These are phyloP conservation scores for Campaea margaritaria DNA, from an alignment of 2,888 invertebrate species.

Conservation along the genomic window DNA sequence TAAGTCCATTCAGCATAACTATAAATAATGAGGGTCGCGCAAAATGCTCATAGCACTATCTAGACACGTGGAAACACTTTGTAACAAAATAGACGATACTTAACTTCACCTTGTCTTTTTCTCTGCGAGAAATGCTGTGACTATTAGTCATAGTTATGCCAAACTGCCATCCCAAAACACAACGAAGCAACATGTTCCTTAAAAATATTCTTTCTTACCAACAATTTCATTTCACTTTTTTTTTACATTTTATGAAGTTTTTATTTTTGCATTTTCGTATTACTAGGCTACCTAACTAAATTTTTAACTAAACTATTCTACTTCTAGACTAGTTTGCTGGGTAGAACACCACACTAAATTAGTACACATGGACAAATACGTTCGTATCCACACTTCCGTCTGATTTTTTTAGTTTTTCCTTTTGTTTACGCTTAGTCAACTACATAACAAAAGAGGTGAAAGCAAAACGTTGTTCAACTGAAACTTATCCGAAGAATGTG, in stretches of 20 bases:
- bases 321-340: slow-evolving; percentile 85
- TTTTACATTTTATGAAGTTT: slow-evolving; percentile 85
- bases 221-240: slow-evolving; percentile 85
- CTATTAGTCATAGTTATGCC: slow-evolving; percentile 84
- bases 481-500: slow-evolving; percentile 80
- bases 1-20: slow-evolving; percentile 85
- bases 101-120: slow-evolving; percentile 76
- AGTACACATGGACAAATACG: slow-evolving; percentile 84
- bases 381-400: slow-evolving; percentile 78
- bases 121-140: slow-evolving; percentile 80
- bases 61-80: slow-evolving; percentile 85
- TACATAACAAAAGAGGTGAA: slow-evolving; percentile 85
- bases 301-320: slow-evolving; percentile 85
- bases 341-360: slow-evolving; percentile 84
- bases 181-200: slow-evolving; percentile 86
- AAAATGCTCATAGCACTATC: slow-evolving; percentile 85
- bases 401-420: slow-evolving; percentile 77
- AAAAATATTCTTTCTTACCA: slow-evolving; percentile 88
- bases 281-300: slow-evolving; percentile 85
- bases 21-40: slow-evolving; percentile 84
- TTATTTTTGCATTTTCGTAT: slow-evolving; percentile 86
- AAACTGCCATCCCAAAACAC: slow-evolving; percentile 81
- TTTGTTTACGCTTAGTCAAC: slow-evolving; percentile 83
- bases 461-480: slow-evolving; percentile 81
- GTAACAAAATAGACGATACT: slow-evolving; percentile 84